These are phyloP conservation scores for Lysandra coridon DNA, from an alignment of 2,888 invertebrate genomes.

Conservation along the genomic window DNA sequence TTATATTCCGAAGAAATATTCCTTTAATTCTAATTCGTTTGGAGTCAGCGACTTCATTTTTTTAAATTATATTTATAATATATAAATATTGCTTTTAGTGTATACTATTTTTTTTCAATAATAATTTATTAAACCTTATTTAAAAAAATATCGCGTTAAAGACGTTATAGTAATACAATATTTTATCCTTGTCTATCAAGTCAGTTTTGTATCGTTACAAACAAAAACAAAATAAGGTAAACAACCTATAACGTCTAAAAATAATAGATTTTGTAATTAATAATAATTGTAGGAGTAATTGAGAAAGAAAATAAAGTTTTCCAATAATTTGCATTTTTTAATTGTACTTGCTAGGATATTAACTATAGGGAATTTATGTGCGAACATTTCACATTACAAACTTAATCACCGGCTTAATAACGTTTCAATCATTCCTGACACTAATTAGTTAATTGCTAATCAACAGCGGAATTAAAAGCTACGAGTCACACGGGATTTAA, in stretches of 20 bases:
- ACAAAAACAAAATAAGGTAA: no score
- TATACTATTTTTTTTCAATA: no score
- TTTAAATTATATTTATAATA: neutral
- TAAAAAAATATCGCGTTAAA: no score
- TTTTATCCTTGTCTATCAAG: no score
- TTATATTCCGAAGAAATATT: conserved; percentile 4
- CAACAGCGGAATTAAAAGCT: conserved; percentile 4
- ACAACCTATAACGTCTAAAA: no score
- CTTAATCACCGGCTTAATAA: neutral
- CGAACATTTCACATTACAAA: neutral
- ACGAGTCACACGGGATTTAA: neutral
- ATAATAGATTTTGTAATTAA: no score
- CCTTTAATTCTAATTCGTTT: conserved; percentile 11
- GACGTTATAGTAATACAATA: no score
- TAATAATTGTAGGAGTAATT: no score
- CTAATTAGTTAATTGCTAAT: neutral
- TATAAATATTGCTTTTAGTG: neutral
- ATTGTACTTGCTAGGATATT: neutral
- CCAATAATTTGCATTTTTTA: neutral
- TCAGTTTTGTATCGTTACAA: no score
- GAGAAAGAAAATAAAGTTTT: no score
- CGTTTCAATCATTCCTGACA: neutral
- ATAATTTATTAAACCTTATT: no score
- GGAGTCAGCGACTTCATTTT: neutral
- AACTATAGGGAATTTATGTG: neutral